Evolutionary conservation across 2,888 invertebrate genomes (phyloP).

Genomic region (Cenopis cana): DNA sequence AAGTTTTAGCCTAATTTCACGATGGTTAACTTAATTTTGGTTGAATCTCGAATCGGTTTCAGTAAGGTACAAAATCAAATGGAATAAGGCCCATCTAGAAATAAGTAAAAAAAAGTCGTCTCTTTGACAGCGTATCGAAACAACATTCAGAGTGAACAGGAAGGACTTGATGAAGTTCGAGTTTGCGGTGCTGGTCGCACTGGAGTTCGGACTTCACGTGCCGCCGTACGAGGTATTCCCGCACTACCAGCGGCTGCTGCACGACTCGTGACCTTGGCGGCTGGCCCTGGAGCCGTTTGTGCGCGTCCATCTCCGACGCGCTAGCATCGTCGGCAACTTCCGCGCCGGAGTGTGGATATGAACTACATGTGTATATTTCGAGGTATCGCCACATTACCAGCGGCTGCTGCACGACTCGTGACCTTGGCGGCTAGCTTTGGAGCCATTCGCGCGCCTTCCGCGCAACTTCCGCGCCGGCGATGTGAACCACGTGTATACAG

Average conservation of each 20-base stretch:
- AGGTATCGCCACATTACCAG: slow-evolving; percentile 98
- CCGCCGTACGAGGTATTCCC: slow-evolving; percentile 96
- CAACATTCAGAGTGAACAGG: slow-evolving; percentile 94
- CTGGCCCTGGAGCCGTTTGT: slow-evolving; percentile 61
- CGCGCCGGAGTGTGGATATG: slow-evolving; percentile 65
- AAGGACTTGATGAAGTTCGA: slow-evolving; percentile 96
- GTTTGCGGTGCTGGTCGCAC: slow-evolving; percentile 96
- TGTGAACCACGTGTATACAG: slow-evolving; percentile 51
- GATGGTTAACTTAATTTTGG: no score
- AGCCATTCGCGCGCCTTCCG: slow-evolving; percentile 59
- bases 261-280: slow-evolving; percentile 92
- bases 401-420: slow-evolving; percentile 96
- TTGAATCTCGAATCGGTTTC: no score
- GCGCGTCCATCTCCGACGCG: slow-evolving; percentile 61
- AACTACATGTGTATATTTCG: slow-evolving; percentile 62
- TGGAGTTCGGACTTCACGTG: slow-evolving; percentile 97
- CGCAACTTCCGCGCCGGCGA: slow-evolving; percentile 63
- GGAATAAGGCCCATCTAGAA: not conserved
- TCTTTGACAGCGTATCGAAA: slow-evolving; percentile 92
- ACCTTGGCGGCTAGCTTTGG: slow-evolving; percentile 78
- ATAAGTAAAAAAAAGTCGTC: not conserved
- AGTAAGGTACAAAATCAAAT: not conserved
- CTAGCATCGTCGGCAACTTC: slow-evolving; percentile 71
- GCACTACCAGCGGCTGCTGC: slow-evolving; percentile 96
- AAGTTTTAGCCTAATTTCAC: no score